phyloP scores from a whole-genome alignment of 2,888 invertebrate genomes.

The Linnaemya vulpina region DNA sequence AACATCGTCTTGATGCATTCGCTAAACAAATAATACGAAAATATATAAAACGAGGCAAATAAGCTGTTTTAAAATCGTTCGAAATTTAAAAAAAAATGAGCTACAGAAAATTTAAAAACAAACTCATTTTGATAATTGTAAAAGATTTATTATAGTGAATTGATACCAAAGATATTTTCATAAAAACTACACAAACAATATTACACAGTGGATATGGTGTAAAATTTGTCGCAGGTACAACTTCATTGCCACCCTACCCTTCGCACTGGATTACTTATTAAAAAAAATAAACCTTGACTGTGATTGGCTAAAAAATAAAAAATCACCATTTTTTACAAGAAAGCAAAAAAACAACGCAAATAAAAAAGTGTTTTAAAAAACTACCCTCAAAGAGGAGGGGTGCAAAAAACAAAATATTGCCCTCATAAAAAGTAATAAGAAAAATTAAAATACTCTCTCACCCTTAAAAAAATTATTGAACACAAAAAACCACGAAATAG shows the following conservation, averaged over 20 bases:
- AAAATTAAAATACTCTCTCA: not conserved
- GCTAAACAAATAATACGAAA: constrained; percentile 37
- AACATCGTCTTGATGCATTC: constrained; percentile 26
- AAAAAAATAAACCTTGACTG: constrained; percentile 20
- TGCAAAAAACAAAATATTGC: constrained; percentile 19
- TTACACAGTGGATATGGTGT: constrained; percentile 22
- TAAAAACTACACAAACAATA: not conserved
- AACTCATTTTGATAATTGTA: no score
- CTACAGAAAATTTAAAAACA: no score
- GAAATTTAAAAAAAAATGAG: constrained; percentile 26
- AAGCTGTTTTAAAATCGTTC: constrained; percentile 40
- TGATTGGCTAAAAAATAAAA: constrained; percentile 61
- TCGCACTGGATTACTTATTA: constrained; percentile 42
- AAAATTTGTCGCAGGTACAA: constrained; percentile 26
- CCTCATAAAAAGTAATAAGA: constrained; percentile 12
- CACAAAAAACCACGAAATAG: not conserved
- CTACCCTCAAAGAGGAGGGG: constrained; percentile 55
- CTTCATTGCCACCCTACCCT: not conserved
- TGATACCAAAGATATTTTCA: not conserved
- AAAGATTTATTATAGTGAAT: not conserved
- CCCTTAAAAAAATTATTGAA: not conserved
- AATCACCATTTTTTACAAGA: constrained; percentile 58
- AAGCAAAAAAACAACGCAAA: constrained; percentile 14
- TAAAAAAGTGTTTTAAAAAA: constrained; percentile 54
- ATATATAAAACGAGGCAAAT: constrained; percentile 30